Evolutionary conservation across 2,888 invertebrate genomes (phyloP), one percentile per base, ranked within the genome.

Genomic region (Papilio elwesi): DNA sequence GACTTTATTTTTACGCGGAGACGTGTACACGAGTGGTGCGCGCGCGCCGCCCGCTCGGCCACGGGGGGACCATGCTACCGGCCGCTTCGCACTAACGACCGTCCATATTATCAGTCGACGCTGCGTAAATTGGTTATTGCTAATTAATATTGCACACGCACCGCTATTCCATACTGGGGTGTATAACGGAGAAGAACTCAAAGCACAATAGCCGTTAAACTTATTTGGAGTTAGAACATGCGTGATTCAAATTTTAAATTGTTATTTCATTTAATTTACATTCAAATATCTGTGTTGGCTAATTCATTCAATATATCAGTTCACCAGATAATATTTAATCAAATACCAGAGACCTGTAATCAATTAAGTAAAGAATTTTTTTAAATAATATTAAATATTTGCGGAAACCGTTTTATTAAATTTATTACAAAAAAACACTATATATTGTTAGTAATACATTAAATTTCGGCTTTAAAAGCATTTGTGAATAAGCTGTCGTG

Each of bases 1-100:
- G 92, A 92, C 91, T 92, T 93, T 93, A 93, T 93, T 93, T 93
- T 93, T 93, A 93, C 87, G 89, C 93, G 89, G 91, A 90, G 92
- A 90, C 92, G 89, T 86, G 89, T 87, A 87, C 85, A 85, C 90
- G 90, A 89, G 88, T 87, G 87, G 84, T 86, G 90, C 89, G 90
- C 88, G 87, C 89, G 86, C 89, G 89, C 80, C 80, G 76, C 82
- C 78, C 85, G 82, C 83, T 83, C 86, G 80, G 83, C 82, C 83
- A 81, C 87, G 87, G 85, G 89, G 88, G 88, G 91, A 90, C 87
- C 82, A 85, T 82, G 78, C 85, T 79, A 77, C 79, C 84, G 85
- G 82, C 84, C 85, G 87, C 83, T 83, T 78, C 84, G 78, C 77
- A 85, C 82, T 81, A 79, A 83, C 87, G 83, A 83, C 82, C 84